Evolutionary conservation across 1,140 invertebrate species (phyloP), one percentile per base, ranked within the genome.

Genomic region (Adoxophyes honmai): DNA sequence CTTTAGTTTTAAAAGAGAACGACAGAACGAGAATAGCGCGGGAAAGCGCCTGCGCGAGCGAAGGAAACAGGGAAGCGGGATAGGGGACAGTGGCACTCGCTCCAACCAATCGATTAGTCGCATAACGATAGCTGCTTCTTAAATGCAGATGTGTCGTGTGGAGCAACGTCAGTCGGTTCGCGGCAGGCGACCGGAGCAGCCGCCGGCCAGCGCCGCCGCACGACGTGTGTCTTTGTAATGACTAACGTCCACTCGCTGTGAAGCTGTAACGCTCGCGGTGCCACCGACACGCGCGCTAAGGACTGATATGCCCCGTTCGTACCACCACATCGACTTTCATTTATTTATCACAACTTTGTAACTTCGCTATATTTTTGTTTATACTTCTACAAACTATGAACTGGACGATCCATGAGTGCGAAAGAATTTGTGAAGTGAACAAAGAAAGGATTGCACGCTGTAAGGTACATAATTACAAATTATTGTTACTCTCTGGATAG

Each of bases 61-160:
- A 66, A 82, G 83, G 73, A 78, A 70, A 60, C 65, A 44, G 55
- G 52, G 52, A 71, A 88, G 66, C 55, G 71, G 62, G 83, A 86
- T 54, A 59, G 75, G 63, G 70, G 81, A 81, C 75, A 86, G 78
- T 81, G 64, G 55, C 68, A 76, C 76, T 83, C 81, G 78, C 79
- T 88, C 76, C 76, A 74, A 86, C 86, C 83, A 86, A 88, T 88
- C 86, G 86, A 88, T 88, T 88, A 88, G 86, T 88, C 86, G 83
- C 83, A 88, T 86, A 86, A 86, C 86, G 81, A 86, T 84, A 86
- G 80, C 86, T 81, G 73, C 82, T 86, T 88, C 81, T 88, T 86
- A 88, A 88, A 88, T 88, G 86, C 86, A 85, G 86, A 86, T 88
- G 83, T 86, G 82, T 88, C 78, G 79, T 83, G 75, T 78, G 73